Evolutionary conservation across 2,797 vertebrate species (phyloP).

Genomic region (Mastacembelus armatus): DNA sequence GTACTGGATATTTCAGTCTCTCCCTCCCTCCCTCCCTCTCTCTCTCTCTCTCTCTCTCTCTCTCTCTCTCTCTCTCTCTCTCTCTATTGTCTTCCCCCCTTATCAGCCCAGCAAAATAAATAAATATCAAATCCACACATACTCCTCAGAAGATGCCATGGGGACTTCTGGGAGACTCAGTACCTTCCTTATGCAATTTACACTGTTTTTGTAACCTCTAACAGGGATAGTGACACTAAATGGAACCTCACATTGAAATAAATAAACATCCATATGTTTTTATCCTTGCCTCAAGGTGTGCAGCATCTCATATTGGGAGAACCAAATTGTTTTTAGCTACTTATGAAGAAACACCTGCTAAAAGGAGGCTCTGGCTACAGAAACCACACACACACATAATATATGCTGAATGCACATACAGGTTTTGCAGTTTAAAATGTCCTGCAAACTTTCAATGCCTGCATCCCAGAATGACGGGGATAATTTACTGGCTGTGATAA

Average conservation of each 20-base stretch:
- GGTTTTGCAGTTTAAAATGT: slow-evolving; percentile 42
- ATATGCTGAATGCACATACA: slow-evolving; percentile 48
- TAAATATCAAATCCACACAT: slow-evolving; percentile 5
- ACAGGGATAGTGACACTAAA: background rate
- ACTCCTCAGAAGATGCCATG: slow-evolving; percentile 7
- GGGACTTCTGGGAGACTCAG: background rate
- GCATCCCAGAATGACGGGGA: slow-evolving; percentile 18
- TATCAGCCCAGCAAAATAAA: background rate
- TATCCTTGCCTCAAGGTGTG: background rate
- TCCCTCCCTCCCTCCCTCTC: slow-evolving; percentile 23
- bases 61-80: slow-evolving; percentile 11
- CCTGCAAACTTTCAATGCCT: slow-evolving; percentile 33
- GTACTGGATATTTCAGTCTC: slow-evolving; percentile 72
- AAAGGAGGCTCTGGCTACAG: slow-evolving; percentile 34
- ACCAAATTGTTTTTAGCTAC: slow-evolving; percentile 36
- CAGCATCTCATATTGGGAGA: slow-evolving; percentile 2
- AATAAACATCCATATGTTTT: no score
- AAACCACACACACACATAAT: slow-evolving; percentile 40
- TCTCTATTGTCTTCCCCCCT: background rate
- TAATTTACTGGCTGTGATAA: slow-evolving; percentile 49
- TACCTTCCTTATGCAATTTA: background rate
- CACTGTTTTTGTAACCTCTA: background rate
- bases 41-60: background rate
- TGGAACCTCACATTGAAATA: background rate
- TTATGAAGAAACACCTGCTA: slow-evolving; percentile 56